A percentile compares a stretch with the other conserved stretches of the same genome.
These are phyloP conservation scores for Thomomys bottae DNA, from an alignment of 2,113 vertebrate genomes.

Conservation along the genomic window DNA sequence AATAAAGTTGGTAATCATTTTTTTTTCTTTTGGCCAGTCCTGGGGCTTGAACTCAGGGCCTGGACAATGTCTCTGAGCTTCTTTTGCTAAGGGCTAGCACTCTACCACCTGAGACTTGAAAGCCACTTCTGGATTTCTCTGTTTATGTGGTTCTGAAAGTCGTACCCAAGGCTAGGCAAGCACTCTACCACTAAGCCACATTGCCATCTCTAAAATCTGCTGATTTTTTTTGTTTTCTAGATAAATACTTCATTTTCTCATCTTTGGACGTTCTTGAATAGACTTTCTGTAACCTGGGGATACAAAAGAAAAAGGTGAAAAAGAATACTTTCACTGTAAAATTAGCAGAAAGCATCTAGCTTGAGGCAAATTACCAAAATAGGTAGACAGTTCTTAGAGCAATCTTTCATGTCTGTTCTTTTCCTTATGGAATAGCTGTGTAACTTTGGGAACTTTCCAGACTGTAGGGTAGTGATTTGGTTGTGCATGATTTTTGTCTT, in stretches of 20 bases:
- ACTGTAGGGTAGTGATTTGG: conserved; percentile 61
- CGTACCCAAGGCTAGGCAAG: too few species aligned
- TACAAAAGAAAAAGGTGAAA: neutral
- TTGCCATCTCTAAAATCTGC: too few species aligned
- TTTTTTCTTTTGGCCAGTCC: too few species aligned
- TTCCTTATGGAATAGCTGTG: conserved; percentile 80
- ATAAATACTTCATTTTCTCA: neutral
- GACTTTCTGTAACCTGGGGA: conserved; percentile 52
- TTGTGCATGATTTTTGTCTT: conserved; percentile 65
- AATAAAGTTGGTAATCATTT: conserved; percentile 52
- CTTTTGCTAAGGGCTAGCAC: too few species aligned
- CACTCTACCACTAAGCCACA: too few species aligned
- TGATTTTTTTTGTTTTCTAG: neutral
- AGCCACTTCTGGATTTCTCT: too few species aligned
- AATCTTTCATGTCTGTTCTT: conserved; percentile 78
- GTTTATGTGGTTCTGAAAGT: too few species aligned
- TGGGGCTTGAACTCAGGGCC: too few species aligned
- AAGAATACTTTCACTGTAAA: conserved; percentile 4
- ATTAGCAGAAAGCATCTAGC: conserved; percentile 59
- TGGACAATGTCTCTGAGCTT: too few species aligned
- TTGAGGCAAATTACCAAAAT: conserved; percentile 81
- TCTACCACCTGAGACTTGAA: too few species aligned
- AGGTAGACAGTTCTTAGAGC: conserved; percentile 78
- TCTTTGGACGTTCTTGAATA: conserved; percentile 21
- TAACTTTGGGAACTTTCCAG: conserved; percentile 70